phyloP scores from a whole-genome alignment of 2,888 invertebrate species.

The Drosophila nigricruria region DNA sequence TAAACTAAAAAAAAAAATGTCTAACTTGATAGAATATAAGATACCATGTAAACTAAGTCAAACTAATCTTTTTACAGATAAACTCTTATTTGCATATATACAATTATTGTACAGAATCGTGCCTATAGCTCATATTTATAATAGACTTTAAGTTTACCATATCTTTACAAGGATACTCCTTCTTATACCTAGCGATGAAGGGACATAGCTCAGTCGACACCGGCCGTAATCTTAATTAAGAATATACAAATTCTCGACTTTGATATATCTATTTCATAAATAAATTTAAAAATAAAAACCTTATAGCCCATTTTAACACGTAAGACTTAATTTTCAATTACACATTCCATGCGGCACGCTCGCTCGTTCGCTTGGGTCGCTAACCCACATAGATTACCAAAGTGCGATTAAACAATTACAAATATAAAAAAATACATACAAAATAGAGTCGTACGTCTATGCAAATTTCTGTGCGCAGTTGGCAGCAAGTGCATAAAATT shows the following conservation, averaged over 20 bases:
- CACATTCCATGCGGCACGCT: conserved; percentile 48
- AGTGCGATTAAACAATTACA: conserved; percentile 66
- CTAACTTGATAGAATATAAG: too few species aligned
- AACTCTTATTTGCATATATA: not conserved
- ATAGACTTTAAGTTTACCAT: not conserved
- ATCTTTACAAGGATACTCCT: not conserved
- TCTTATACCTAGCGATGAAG: not conserved
- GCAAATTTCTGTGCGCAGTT: conserved; percentile 62
- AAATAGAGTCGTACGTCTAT: conserved; percentile 73
- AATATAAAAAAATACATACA: conserved; percentile 24
- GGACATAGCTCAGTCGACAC: not conserved
- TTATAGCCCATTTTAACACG: not conserved
- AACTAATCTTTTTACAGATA: not conserved
- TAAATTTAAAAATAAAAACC: not conserved
- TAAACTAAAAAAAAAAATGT: too few species aligned
- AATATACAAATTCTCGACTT: not conserved
- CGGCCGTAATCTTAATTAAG: not conserved
- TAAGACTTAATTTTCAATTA: conserved; percentile 43
- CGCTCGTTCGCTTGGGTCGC: conserved; percentile 29
- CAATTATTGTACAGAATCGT: not conserved
- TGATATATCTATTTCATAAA: not conserved
- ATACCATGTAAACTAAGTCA: too few species aligned
- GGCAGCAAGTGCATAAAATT: conserved; percentile 71
- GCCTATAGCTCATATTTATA: not conserved
- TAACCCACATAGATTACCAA: conserved; percentile 72